Base-by-base conservation (phyloP, 2,113 vertebrate species). In the Calonectris borealis region DNA sequence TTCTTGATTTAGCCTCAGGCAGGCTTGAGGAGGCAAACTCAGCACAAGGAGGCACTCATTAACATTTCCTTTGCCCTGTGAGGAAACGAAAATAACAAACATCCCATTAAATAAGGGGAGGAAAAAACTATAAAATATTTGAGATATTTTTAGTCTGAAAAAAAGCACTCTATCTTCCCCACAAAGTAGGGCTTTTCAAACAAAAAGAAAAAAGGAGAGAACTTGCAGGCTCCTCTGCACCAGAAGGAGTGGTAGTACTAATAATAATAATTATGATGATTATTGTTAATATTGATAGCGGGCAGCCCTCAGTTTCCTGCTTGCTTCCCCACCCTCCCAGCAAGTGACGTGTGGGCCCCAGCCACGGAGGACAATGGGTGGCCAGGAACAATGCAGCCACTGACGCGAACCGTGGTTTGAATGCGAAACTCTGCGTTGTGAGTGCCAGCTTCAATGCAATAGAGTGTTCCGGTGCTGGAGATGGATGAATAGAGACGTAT, bases 61-160 rank as follows among this genome's bases (percentile, higher is more conserved):
- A 95, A 78, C 21, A 48, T 88, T 34, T 88, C 75, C 84, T 38
- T 61, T 89, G 51, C 89, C 81, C 65, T 4, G 65, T 2, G 31
- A 91, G 73, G 73, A 79, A 69, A 52, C 0, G 5, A 69, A 95
- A 94, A 79, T 65, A 85, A 91, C 75, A 94, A 96, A 93, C 40
- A 80, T 14, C 58, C 73, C 66, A 73, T 94, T 84, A 94, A 89
- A 80, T 34, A 85, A 44, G 9, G 32, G 20, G 52, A 61, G 16
- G 11, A 57, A 62, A 95, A n/a, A 34, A 3, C 75, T 57, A 9
- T 44, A 60, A 65, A 95, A 62, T 18, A 3, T 19, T 46, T 46
- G 44, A 88, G 55, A 13, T 92, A 96, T 92, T 94, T 96, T 92
- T 92, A 92, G 75, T 13, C 2, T 6, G 58, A 22, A 95, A 94